A percentile compares a stretch with the other conserved stretches of the same genome.
Conservation (phyloP, 2,113 vertebrate genomes). For the Nibea albiflora region DNA sequence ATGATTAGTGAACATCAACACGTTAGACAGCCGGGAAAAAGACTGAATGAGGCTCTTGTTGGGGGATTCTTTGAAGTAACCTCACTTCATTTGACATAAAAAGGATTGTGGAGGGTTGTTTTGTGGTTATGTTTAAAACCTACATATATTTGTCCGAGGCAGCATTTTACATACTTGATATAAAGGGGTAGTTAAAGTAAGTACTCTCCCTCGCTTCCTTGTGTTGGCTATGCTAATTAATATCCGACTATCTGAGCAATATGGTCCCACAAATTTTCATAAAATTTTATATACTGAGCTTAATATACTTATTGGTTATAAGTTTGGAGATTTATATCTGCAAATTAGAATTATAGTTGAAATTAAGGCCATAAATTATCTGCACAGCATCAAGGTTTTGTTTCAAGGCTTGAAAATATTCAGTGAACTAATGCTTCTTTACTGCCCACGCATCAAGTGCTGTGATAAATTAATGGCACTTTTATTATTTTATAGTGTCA, state of each 20-base stretch:
- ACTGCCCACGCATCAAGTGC: constrained; percentile 93
- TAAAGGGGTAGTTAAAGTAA: constrained; percentile 41
- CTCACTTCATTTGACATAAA: constrained; percentile 44
- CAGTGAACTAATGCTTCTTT: constrained; percentile 97
- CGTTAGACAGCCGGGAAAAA: constrained; percentile 52
- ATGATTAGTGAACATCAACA: constrained; percentile 71
- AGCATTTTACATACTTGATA: constrained; percentile 39
- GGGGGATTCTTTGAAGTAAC: constrained; percentile 24
- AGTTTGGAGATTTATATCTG: constrained; percentile 92
- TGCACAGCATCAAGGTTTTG: constrained; percentile 90
- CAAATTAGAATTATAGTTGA: constrained; percentile 92
- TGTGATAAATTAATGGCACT: constrained; percentile 99
- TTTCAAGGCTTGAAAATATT: constrained; percentile 94
- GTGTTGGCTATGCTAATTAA: constrained; percentile 74
- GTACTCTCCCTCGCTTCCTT: constrained; percentile 21
- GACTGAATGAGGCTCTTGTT: constrained; percentile 68
- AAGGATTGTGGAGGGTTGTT: neutral
- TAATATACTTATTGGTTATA: constrained; percentile 99
- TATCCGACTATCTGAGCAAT: constrained; percentile 83
- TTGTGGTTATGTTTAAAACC: constrained; percentile 8
- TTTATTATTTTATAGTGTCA: constrained; percentile 99
- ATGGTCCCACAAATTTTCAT: constrained; percentile 92
- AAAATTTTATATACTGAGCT: constrained; percentile 98
- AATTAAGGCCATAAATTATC: constrained; percentile 95
- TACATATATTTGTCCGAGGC: constrained; percentile 5